Evolutionary conservation across 2,888 invertebrate genomes (phyloP), one percentile per base, ranked within the genome.

Genomic region (Buathra laborator): DNA sequence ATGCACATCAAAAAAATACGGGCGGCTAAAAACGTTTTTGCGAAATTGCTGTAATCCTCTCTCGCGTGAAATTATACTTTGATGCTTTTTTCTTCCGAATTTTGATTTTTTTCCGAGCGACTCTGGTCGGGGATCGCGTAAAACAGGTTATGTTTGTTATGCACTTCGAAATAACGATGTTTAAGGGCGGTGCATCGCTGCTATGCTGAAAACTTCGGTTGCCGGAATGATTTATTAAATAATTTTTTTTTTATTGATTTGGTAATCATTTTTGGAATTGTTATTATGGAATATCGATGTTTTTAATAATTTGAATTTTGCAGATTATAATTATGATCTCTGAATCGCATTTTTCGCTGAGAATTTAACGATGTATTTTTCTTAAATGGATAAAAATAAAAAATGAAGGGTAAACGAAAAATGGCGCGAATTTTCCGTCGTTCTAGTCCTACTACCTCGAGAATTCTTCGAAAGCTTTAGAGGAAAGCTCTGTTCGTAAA

Each of bases 401-500:
- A 37, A 37, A 9, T 37, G 6, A 0, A 37, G 37, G 37, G 1
- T 37, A 7, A 7, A 37, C 6, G 7, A 9, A 9, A 9, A 9
- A 7, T n/a, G 53, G 32, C 37, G 2, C 9, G 16, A 32, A 24
- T 14, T 16, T n/a, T 59, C 3, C 10, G 12, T 24, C 24, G 46
- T 10, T 51, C 24, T 19, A 43, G 19, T 4, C 7, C 10, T 10
- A 2, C 24, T 24, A 56, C 56, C 24, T 78, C 75, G 62, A 76
- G 84, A 84, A 86, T 88, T 87, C 74, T 46, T 14, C 70, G 29
- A 83, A 84, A 79, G 86, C 87, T 89, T 88, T 85, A 86, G 83
- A 87, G 87, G 82, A 80, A 67, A 51, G 48, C 32, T 37, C 48
- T 9, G n/a, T 46, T 56, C 32, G n/a, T 24, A 56, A 16, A 19